phyloP scores from a whole-genome alignment of 2,113 vertebrate genomes.

The Bambusicola thoracicus region DNA sequence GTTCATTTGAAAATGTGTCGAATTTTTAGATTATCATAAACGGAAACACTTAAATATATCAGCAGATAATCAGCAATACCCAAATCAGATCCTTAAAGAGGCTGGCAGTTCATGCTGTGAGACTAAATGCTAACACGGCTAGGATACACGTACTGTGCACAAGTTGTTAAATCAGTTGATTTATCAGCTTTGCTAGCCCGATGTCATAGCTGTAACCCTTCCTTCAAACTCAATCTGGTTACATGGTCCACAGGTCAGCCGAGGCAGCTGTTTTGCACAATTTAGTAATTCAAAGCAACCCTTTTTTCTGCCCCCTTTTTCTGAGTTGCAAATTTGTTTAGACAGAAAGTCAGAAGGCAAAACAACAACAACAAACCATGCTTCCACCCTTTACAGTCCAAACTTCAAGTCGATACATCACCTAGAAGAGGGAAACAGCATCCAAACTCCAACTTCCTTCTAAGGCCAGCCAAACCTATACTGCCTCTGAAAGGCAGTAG shows the following conservation, averaged over 20 bases:
- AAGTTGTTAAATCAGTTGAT: not conserved
- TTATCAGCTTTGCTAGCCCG: not conserved
- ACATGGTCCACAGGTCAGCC: not conserved
- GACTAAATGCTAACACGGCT: not conserved
- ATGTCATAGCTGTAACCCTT: not conserved
- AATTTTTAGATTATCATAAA: not conserved
- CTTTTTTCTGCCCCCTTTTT: not conserved
- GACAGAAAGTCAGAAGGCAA: not conserved
- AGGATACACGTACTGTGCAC: not conserved
- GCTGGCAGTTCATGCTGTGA: not conserved
- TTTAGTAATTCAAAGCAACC: not conserved
- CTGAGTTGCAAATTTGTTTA: not conserved
- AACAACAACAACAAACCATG: not conserved
- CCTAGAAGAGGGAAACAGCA: not conserved
- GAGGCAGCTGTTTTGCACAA: not conserved
- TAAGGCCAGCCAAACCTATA: not conserved
- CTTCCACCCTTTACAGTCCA: not conserved
- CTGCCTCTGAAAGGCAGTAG: not conserved
- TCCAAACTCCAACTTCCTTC: not conserved
- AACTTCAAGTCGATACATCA: not conserved
- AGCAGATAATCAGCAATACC: slow-evolving; percentile 27
- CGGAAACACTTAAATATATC: slow-evolving; percentile 55
- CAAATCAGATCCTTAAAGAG: not conserved
- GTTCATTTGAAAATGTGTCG: not conserved
- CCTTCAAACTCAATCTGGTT: not conserved